Percentiles rank a stretch among this genome's conserved stretches.
Evolutionary conservation across 2,113 vertebrate genomes (phyloP).

Genomic region (Pycnonotus jocosus): DNA sequence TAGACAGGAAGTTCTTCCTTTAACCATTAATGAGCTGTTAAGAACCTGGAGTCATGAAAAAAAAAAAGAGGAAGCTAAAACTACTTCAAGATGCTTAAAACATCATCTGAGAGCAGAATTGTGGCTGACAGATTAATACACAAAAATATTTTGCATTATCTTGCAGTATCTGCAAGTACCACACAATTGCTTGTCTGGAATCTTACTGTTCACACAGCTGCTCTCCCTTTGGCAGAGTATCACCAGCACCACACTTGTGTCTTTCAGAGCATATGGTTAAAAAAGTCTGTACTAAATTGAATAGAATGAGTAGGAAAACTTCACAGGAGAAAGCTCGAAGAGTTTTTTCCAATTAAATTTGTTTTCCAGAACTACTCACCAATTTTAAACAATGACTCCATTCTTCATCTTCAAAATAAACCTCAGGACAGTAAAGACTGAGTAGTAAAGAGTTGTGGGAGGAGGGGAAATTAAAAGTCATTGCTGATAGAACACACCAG

Average conservation of each 20-base stretch:
- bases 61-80: not conserved
- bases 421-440: not conserved
- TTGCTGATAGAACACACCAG: accelerated
- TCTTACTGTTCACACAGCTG: not conserved
- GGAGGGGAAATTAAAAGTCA: not conserved
- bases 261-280: not conserved
- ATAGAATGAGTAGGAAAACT: not conserved
- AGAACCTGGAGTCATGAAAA: not conserved
- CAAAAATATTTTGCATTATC: not conserved
- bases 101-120: not conserved
- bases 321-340: not conserved
- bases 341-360: not conserved
- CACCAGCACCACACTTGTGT: not conserved
- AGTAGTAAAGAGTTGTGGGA: not conserved
- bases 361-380: not conserved
- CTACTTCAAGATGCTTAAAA: not conserved
- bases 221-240: not conserved
- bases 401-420: not conserved
- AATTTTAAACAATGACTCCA: not conserved
- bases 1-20: not conserved
- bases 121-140: not conserved
- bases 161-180: not conserved
- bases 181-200: not conserved
- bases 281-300: not conserved
- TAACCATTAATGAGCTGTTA: not conserved